Conservation (phyloP, 2,888 invertebrate genomes). For the Amblyjoppa proteus region DNA sequence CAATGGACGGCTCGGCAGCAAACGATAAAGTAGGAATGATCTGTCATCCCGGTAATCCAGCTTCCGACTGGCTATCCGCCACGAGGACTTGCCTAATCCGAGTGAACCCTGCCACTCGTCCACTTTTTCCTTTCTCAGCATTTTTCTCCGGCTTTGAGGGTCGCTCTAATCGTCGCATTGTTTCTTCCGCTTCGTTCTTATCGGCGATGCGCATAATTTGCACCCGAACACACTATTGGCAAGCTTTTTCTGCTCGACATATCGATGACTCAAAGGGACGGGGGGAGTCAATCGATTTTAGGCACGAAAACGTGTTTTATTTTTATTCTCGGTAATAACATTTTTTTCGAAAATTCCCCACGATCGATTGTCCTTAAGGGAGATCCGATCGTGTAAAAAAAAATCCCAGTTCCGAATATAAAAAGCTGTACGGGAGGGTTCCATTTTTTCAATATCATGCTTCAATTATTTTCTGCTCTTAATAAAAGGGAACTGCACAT, state of each 20-base stretch:
- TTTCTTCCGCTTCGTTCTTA: not conserved
- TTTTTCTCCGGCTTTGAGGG: not conserved
- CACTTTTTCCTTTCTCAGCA: not conserved
- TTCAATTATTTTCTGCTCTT: not conserved
- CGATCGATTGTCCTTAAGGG: no score
- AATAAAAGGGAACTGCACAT: not conserved
- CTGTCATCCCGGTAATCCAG: constrained; percentile 1
- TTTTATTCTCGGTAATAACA: no score
- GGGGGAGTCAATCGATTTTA: no score
- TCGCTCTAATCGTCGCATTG: not conserved
- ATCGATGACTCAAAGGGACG: not conserved
- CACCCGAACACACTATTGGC: not conserved
- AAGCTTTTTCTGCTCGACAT: not conserved
- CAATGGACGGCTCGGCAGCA: not conserved
- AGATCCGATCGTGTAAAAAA: no score
- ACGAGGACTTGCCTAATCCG: constrained; percentile 9
- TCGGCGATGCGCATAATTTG: not conserved
- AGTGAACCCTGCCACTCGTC: not conserved
- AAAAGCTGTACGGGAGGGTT: no score
- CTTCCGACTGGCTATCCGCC: not conserved
- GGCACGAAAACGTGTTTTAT: no score
- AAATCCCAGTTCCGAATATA: no score
- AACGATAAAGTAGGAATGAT: constrained; percentile 13
- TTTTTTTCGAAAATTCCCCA: no score
- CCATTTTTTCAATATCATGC: not conserved